Evolutionary conservation across 2,113 vertebrate species (phyloP).

Genomic region (western clawed frog (Xenopus tropicalis)): UCB_Xtro_10.0 CM004449.2:78130501-78131000

Average conservation of each 20-base stretch:
- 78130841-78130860: conserved; percentile 50
- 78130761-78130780: conserved; percentile 43
- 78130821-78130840: conserved; percentile 61
- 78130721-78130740: conserved; percentile 62
- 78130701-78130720: conserved; percentile 65
- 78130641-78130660: conserved; percentile 64
- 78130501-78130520: conserved; percentile 3
- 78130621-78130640: conserved; percentile 73
- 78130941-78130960: no score
- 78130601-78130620: conserved; percentile 68
- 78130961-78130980: no score
- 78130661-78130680: conserved; percentile 56
- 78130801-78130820: conserved; percentile 57
- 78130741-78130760: conserved; percentile 59
- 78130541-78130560: conserved; percentile 59
- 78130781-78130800: conserved; percentile 36
- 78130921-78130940: conserved; percentile 38
- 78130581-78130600: conserved; percentile 59
- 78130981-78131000: no score
- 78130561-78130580: conserved; percentile 63
- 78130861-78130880: background rate
- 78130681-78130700: conserved; percentile 63
- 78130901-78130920: conserved; percentile 57
- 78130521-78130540: conserved; percentile 46
- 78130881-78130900: conserved; percentile 34